A percentile compares a stretch with the other conserved stretches of the same genome.
These are phyloP conservation scores for Pica pica DNA, from an alignment of 2,113 vertebrate genomes.

Conservation along the genomic window DNA sequence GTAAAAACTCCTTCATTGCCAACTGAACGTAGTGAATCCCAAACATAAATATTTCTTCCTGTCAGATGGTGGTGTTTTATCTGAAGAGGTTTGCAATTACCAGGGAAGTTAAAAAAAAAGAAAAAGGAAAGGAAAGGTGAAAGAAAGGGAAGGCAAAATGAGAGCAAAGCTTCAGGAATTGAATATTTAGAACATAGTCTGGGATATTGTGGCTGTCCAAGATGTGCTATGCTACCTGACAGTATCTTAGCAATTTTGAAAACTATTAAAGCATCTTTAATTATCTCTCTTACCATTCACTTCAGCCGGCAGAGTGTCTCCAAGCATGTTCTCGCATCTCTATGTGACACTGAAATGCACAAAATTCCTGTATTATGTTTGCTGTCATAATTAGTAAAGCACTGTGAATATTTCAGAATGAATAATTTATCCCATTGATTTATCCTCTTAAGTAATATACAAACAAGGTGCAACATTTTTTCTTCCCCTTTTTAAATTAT, in stretches of 20 bases:
- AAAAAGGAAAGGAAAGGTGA: not conserved
- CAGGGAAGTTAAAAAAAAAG: not conserved
- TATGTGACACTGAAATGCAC: not conserved
- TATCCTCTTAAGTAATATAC: not conserved
- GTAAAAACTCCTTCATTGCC: not conserved
- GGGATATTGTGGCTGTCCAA: not conserved
- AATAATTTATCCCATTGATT: not conserved
- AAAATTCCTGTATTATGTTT: not conserved
- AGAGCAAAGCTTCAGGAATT: not conserved
- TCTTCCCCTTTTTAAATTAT: not conserved
- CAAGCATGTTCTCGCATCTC: not conserved
- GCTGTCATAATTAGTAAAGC: not conserved
- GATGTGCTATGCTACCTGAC: not conserved
- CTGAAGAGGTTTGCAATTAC: constrained; percentile 2
- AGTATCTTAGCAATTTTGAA: constrained; percentile 57
- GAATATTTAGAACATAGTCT: not conserved
- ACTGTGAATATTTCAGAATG: not conserved
- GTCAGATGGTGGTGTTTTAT: not conserved
- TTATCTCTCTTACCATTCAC: not conserved
- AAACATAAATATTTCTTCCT: not conserved
- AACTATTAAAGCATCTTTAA: constrained; percentile 32
- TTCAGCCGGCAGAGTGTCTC: not conserved
- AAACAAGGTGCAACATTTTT: not conserved
- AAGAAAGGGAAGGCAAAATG: not conserved
- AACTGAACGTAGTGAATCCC: not conserved